A percentile compares a stretch with the other conserved stretches of the same genome.
These are phyloP conservation scores for Coptodon rendalli DNA, from an alignment of 2,113 vertebrate species.

Conservation along the genomic window DNA sequence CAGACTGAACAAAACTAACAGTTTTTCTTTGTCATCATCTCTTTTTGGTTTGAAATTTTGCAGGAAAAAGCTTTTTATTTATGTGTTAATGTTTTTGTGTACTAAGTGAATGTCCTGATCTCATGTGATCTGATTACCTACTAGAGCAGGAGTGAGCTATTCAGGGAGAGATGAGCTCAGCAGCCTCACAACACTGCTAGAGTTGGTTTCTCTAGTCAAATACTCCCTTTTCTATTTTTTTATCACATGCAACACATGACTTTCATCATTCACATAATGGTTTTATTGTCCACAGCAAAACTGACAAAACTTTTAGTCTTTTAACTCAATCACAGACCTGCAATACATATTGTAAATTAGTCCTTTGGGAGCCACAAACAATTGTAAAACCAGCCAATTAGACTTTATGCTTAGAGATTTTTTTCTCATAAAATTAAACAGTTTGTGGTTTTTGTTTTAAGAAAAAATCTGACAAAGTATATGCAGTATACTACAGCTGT, in stretches of 20 bases:
- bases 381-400: background rate
- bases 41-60: background rate
- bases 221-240: background rate
- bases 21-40: background rate
- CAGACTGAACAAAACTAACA: background rate
- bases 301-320: background rate
- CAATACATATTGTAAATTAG: background rate
- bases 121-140: constrained; percentile 6
- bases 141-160: background rate
- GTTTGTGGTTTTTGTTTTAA: background rate
- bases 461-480: background rate
- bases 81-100: background rate
- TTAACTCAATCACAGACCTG: background rate
- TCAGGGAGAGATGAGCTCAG: background rate
- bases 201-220: background rate
- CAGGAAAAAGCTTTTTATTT: background rate
- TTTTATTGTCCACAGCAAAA: background rate
- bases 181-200: background rate
- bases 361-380: background rate
- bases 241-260: background rate
- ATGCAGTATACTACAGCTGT: background rate
- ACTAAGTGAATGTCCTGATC: background rate
- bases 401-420: background rate
- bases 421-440: background rate
- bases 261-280: background rate